Evolutionary conservation across 2,797 vertebrate species (phyloP), one percentile per base, ranked within the genome.

Genomic region (Tauraco hartlaubi): DNA sequence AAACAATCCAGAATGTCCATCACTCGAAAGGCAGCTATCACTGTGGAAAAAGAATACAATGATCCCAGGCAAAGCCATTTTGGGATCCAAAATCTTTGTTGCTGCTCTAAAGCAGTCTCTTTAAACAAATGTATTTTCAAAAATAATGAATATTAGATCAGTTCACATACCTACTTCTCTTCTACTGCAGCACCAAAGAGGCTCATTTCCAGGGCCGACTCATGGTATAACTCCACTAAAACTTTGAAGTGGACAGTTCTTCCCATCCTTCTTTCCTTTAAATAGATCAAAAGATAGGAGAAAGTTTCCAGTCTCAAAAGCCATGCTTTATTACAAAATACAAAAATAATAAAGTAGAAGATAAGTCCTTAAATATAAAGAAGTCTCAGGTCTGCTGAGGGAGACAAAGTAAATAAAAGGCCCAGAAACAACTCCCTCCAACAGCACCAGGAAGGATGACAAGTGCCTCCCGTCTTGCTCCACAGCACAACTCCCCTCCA

Each of bases 251-350:
- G 8, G n/a, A 67, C 28, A 39, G 23, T 39, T 59, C 31, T 74
- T 91, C 25, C 26, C 17, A 19, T 56, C 14, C 29, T 80, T 83
- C 72, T 62, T 83, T 59, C 59, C 51, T 92, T 74, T 67, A 74
- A 83, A 44, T 2, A 85, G 55, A 33, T 39, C 39, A 55, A 39
- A 62, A 48, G 28, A 51, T 41, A 68, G 14, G 39, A 20, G 55
- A 29, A 77, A 37, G 35, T 49, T 86, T 37, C 43, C 61, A 63
- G 52, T 29, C 31, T 61, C 46, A 76, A 94, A 91, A 92, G 75
- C 22, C 59, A 49, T 23, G 44, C 85, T 85, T 93, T 88, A 66
- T 90, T 93, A 76, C 41, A 85, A 93, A 93, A 72, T 12, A 75
- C 21, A 82, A 71, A 85, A 85, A 85, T 18, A 85, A 82, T 56